Conservation (phyloP, 2,888 invertebrate species). For the Patella ulyssiponensis region DNA sequence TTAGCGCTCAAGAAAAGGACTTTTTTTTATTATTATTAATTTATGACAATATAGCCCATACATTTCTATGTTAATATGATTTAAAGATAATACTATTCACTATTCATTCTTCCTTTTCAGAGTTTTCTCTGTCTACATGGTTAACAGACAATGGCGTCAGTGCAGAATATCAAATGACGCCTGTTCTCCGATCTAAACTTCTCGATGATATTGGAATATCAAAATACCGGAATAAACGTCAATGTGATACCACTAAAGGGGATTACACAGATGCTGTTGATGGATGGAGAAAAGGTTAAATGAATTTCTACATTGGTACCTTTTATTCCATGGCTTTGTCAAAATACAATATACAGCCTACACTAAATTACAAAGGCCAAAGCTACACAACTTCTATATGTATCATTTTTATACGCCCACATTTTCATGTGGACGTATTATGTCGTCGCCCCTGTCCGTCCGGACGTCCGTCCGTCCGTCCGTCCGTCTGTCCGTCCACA, state of each 20-base stretch:
- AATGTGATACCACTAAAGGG: constrained; percentile 29
- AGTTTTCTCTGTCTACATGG: constrained; percentile 36
- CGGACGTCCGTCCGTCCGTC: too few species aligned
- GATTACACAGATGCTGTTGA: constrained; percentile 29
- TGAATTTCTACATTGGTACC: too few species aligned
- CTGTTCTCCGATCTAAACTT: constrained; percentile 29
- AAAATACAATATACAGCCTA: not conserved
- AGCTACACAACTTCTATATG: too few species aligned
- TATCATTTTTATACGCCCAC: too few species aligned
- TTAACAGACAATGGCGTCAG: constrained; percentile 25
- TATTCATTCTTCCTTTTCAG: constrained; percentile 23
- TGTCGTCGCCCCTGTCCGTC: too few species aligned
- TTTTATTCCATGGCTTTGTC: not conserved
- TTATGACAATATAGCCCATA: not conserved
- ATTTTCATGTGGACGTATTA: too few species aligned
- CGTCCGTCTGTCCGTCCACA: too few species aligned
- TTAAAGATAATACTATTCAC: too few species aligned
- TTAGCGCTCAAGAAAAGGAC: too few species aligned
- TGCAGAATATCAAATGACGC: constrained; percentile 24
- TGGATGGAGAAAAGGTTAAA: constrained; percentile 44
- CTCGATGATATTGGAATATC: constrained; percentile 38
- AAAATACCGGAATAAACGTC: constrained; percentile 27
- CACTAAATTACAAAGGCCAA: too few species aligned
- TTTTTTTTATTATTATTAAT: not conserved
- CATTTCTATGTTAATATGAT: not conserved